A percentile compares a stretch with the other conserved stretches of the same genome.
Evolutionary conservation across 1,140 invertebrate genomes (phyloP).

Genomic region (Zaprionus camerounensis): DNA sequence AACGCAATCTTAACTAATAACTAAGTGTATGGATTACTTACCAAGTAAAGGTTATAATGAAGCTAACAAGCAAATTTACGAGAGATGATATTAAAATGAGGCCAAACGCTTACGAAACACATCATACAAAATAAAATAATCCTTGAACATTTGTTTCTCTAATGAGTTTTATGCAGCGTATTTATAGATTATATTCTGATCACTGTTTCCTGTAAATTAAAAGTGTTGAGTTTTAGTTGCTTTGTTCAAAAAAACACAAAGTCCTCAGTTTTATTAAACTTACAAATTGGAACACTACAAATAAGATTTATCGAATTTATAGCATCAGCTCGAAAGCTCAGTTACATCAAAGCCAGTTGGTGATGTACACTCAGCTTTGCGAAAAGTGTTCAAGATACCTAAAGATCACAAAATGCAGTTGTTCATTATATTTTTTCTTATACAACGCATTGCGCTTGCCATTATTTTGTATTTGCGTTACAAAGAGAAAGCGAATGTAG

Average conservation of each 20-base stretch:
- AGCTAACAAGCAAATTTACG: constrained; percentile 74
- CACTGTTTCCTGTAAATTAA: constrained; percentile 65
- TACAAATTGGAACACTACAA: constrained; percentile 25
- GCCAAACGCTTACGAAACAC: constrained; percentile 73
- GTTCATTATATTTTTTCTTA: constrained; percentile 13
- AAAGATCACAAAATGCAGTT: constrained; percentile 28
- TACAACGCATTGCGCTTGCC: constrained; percentile 70
- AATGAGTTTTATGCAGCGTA: constrained; percentile 9
- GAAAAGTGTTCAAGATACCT: constrained; percentile 34
- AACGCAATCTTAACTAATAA: constrained; percentile 35
- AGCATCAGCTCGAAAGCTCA: constrained; percentile 14
- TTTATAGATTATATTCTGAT: constrained; percentile 16
- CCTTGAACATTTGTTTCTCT: constrained; percentile 1
- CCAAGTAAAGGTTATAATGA: constrained; percentile 58
- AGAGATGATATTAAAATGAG: constrained; percentile 79
- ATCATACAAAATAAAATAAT: constrained; percentile 17
- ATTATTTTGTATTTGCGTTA: constrained; percentile 66
- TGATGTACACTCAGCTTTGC: not conserved
- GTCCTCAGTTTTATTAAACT: constrained; percentile 55
- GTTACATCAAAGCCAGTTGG: not conserved
- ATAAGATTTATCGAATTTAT: constrained; percentile 35
- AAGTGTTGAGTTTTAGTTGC: constrained; percentile 67
- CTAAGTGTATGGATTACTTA: constrained; percentile 27
- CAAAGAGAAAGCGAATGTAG: not conserved
- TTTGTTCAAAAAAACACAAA: constrained; percentile 60